Conservation (phyloP, 1,140 invertebrate genomes). For the Drosophila sturtevanti region DNA sequence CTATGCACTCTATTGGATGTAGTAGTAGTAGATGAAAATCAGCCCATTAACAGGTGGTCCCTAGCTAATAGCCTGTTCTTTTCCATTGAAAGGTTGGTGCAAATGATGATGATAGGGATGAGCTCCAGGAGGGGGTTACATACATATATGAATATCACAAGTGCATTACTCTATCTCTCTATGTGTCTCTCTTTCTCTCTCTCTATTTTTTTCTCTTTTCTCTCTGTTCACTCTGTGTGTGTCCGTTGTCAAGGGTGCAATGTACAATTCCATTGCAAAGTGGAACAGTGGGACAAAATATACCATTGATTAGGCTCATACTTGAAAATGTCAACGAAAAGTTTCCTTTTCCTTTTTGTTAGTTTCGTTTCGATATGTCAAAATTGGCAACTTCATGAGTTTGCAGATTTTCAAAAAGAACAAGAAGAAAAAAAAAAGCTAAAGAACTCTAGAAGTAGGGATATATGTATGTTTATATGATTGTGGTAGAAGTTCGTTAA, state of each 20-base stretch:
- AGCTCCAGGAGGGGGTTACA: background rate
- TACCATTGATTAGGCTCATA: background rate
- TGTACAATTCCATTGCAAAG: constrained; percentile 60
- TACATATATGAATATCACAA: background rate
- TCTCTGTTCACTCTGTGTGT: background rate
- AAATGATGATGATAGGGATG: background rate
- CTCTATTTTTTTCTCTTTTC: background rate
- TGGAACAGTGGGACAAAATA: constrained; percentile 20
- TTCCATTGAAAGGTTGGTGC: background rate
- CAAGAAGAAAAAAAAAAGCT: no score
- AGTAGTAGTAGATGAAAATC: constrained; percentile 10
- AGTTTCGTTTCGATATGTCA: background rate
- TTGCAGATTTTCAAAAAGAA: background rate
- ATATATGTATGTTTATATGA: no score
- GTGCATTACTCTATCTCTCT: background rate
- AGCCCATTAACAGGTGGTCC: constrained; percentile 8
- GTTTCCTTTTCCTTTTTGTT: background rate
- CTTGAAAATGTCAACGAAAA: background rate
- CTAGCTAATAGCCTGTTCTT: background rate
- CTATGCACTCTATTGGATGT: background rate
- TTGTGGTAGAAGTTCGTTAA: no score
- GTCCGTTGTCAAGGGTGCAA: constrained; percentile 35
- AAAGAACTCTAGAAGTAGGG: no score
- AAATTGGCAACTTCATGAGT: constrained; percentile 12
- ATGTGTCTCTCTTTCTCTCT: background rate